Evolutionary conservation across 1,140 invertebrate species (phyloP), one percentile per base, ranked within the genome.

Genomic region (Teleopsis dalmanni): DNA sequence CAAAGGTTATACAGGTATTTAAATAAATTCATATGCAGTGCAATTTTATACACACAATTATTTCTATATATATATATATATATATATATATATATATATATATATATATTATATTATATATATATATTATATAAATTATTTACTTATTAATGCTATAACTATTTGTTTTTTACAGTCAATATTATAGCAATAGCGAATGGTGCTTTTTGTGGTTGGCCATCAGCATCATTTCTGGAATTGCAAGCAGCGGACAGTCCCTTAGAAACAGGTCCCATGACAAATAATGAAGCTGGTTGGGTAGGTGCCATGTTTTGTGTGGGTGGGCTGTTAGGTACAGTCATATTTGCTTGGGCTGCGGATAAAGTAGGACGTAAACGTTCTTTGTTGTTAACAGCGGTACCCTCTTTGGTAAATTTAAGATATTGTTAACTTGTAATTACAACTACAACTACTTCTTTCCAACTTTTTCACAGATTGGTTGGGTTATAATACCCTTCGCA

Each of bases 261-360:
- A 14, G 42, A 35, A 21, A 50, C 56, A n/a, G 36, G 48, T 19
- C 48, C 55, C 18, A 47, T 73, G 34, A 56, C 51, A 1, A 48
- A 50, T 13, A 63, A 65, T 26, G 69, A 76, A 43, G 67, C 68
- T 3, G 76, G 75, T 1, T 78, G 75, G 74, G 69, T 78, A 13
- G 73, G 70, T 1, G 74, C 75, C 1, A 70, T 76, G 23, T 62
- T 73, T 18, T 69, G 74, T 18, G 52, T 77, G 4, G 76, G 76
- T 23, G 72, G 63, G 1, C 50, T 77, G 7, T 57, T 73, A 5
- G 75, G 75, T 14, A 72, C 65, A 26, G 52, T 74, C 3, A 38
- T 75, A 2, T 71, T 72, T 26, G 80, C 70, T 3, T 72, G 73
- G 50, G 57, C 76, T 18, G 76, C 80, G 3, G 77, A 84, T 54